Base-by-base conservation (phyloP, 2,888 invertebrate species). In the Epinotia demarniana region DNA sequence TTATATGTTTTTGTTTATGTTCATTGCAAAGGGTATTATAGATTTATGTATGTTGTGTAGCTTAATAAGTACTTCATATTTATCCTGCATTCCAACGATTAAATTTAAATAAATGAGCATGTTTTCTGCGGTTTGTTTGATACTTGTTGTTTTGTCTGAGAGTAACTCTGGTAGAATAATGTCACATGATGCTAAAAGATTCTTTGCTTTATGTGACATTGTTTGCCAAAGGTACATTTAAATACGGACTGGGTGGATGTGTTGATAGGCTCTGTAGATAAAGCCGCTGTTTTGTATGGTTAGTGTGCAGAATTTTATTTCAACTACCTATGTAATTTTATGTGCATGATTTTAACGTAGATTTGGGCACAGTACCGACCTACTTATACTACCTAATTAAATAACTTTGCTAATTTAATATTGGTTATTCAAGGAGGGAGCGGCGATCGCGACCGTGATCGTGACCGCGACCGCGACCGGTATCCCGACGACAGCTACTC, bases 401-500 rank as follows among this genome's bases (percentile, higher is more conserved):
- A 46, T 61, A 60, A 61, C 19, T 77, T 74, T 64, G 80, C 69
- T 75, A 76, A 75, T 76, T 69, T 46, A 9, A n/a, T n/a, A 60
- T 77, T 75, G 49, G 61, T 71, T 81, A 85, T 88, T 86, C 43
- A 92, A 92, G 93, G 92, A 88, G 93, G 93, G 88, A 92, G 85
- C 84, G 90, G 88, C 78, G 87, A 81, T 75, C 77, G 72, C 9
- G 77, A 77, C 60, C 79, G 81, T 43, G 53, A 85, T 63, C 83
- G 85, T 12, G 86, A 86, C 73, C 87, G 89, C 70, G 90, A 90
- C 79, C 83, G 92, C 77, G 93, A 93, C 81, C 91, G 93, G 83
- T 92, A 93, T 81, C 92, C 93, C 63, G 90, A 92, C 79, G 92
- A 95, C 81, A 92, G 95, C 77, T 95, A 95, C 85, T 91, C 95